Percentiles rank a stretch among this genome's conserved stretches.
These are phyloP conservation scores for Puffinus mauretanicus DNA, from an alignment of 2,113 vertebrate species.

Conservation along the genomic window DNA sequence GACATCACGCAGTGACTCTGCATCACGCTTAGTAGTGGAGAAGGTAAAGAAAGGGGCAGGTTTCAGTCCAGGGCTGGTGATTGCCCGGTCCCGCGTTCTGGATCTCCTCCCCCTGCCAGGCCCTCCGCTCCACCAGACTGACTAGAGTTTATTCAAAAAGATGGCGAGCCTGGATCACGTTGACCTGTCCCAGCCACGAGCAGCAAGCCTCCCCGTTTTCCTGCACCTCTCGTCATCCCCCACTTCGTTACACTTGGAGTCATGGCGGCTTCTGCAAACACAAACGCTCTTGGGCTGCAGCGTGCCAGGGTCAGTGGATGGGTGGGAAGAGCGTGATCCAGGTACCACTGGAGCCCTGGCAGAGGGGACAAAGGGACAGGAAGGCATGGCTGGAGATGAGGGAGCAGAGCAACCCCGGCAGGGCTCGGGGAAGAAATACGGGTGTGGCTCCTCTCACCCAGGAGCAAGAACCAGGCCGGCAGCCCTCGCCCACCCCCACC, in stretches of 20 bases:
- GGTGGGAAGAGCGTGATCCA: not conserved
- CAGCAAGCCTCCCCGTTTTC: not conserved
- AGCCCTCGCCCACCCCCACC: accelerated
- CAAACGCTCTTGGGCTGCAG: not conserved
- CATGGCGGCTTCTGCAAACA: not conserved
- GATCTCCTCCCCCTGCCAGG: not conserved
- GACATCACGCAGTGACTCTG: not conserved
- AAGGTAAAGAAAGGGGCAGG: not conserved
- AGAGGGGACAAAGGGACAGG: not conserved
- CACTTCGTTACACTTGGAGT: accelerated
- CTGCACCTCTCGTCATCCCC: not conserved
- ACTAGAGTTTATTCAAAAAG: not conserved
- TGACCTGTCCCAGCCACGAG: not conserved
- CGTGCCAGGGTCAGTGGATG: accelerated
- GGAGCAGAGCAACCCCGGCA: not conserved
- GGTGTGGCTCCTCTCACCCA: not conserved
- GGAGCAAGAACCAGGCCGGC: accelerated
- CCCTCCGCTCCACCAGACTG: not conserved
- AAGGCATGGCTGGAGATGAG: not conserved
- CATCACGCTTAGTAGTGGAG: not conserved
- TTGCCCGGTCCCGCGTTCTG: too few species aligned
- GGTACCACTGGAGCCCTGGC: too few species aligned
- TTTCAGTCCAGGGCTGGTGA: not conserved
- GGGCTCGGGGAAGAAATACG: accelerated
- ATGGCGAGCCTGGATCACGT: accelerated